Evolutionary conservation across 2,888 invertebrate genomes (phyloP), one percentile per base, ranked within the genome.

Genomic region (Andrena bucephala): DNA sequence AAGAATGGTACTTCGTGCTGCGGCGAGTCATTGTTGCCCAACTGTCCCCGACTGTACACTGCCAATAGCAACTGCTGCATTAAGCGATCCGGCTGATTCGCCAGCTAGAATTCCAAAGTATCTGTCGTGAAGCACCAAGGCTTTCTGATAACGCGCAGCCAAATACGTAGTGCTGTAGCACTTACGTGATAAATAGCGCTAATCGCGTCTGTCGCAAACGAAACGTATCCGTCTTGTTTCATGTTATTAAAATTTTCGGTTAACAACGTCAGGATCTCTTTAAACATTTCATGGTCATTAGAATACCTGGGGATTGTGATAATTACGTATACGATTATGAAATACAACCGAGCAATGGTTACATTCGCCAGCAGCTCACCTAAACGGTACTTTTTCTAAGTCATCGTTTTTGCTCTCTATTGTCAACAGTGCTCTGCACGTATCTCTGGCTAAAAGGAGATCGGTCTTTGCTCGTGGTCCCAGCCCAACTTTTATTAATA

Each of bases 401-500:
- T 94, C 92, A 27, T 92, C 92, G 77, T 90, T 93, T 66, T 92
- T 93, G 36, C 89, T 90, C 66, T 94, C 94, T n/a, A 95, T 94
- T 84, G 95, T 95, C 2, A 95, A 87, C 27, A 97, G 93, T 48
- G 96, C 95, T 84, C 95, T 93, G 87, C 96, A 96, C 0, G 95
- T 95, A 67, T 95, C 95, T 63, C 95, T 94, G 2, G 96, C 95
- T 67, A 96, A 92, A 8, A 95, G 92, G 84, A 96, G 94, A 91
- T 96, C 95, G 1, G 92, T 92, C 60, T 94, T 93, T 2, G 95
- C 95, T 66, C 95, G 91, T 48, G 94, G 92, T 16, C 95, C 96
- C 16, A 98, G 95, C 0, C 97, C 97, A 85, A 97, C 95, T 16
- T 95, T 95, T 79, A 97, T 95, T 63, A 98, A 95, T 5, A 97